phyloP scores from a whole-genome alignment of 2,113 vertebrate genomes.

The Rhegmatorhina hoffmannsi region DNA sequence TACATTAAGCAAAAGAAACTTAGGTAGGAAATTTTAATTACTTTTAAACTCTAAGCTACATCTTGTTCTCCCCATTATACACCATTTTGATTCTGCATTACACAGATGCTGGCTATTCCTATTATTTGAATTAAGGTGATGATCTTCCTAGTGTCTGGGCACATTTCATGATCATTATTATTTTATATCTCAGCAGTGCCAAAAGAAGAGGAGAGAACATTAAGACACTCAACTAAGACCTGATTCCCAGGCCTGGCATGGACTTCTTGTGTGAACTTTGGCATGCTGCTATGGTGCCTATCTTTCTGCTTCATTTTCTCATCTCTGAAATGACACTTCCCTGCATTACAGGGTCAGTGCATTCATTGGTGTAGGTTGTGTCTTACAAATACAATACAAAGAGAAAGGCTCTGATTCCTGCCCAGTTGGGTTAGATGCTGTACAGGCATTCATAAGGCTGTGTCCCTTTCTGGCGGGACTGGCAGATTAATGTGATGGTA shows the following conservation, averaged over 20 bases:
- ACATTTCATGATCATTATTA: slow-evolving; percentile 41
- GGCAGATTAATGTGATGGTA: not conserved
- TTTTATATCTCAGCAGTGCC: slow-evolving; percentile 39
- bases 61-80: slow-evolving; percentile 47
- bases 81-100: slow-evolving; percentile 39
- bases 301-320: slow-evolving; percentile 34
- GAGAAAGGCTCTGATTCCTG: not conserved
- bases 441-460: not conserved
- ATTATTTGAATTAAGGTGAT: slow-evolving; percentile 50
- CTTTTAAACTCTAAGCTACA: slow-evolving; percentile 49
- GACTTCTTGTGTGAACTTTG: slow-evolving; percentile 16
- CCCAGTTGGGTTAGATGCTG: not conserved
- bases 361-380: not conserved
- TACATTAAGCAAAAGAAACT: slow-evolving; percentile 63
- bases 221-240: not conserved
- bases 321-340: slow-evolving; percentile 15
- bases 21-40: slow-evolving; percentile 65
- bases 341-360: slow-evolving; percentile 7
- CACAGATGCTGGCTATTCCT: slow-evolving; percentile 18
- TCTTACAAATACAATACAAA: not conserved
- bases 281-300: not conserved
- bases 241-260: not conserved
- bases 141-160: slow-evolving; percentile 25
- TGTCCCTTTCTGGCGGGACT: not conserved
- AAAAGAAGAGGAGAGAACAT: slow-evolving; percentile 30